Evolutionary conservation across 2,888 invertebrate species (phyloP), one percentile per base, ranked within the genome.

Genomic region (Erebia aethiops): DNA sequence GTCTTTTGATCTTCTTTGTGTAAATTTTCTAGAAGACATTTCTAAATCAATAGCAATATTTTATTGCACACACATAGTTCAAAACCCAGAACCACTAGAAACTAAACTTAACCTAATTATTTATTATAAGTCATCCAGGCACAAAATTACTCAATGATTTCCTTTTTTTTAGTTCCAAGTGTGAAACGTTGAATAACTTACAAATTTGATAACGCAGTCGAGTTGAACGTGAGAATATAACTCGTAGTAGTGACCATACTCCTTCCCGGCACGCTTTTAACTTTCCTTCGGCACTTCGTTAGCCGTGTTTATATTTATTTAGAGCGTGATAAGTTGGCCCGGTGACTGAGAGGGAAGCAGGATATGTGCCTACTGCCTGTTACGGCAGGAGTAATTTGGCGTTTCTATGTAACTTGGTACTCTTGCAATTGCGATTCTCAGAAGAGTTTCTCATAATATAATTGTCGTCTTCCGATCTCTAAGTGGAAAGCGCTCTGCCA

Each of bases 201-300:
- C 7, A 14, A 14, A 51, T 4, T n/a, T 0, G 14, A n/a, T 13
- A 51, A 11, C 13, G 5, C 54, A 16, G 7, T 46, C 63, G 72
- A 71, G 43, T 68, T 41, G 8, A 10, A 14, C 21, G 54, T 69
- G 71, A 67, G 8, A 61, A 62, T 9, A 67, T 4, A 62, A 11
- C 76, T 78, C 72, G 70, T 84, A 77, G 85, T 89, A 84, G 75
- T 79, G 79, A 62, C 73, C 61, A 71, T 61, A 79, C 82, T 84
- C 78, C 82, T 84, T 85, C 82, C 82, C 83, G 82, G 81, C 84
- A 84, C 88, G 88, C 87, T 91, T 90, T 91, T 87, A 91, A 90
- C 88, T 89, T 88, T 86, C 86, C 87, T 88, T 91, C 87, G 85
- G 86, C 92, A 91, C 89, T 89, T 91, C 90, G 89, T 92, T 92